phyloP scores from a whole-genome alignment of 2,888 invertebrate genomes.

The Drosophila falleni region DNA sequence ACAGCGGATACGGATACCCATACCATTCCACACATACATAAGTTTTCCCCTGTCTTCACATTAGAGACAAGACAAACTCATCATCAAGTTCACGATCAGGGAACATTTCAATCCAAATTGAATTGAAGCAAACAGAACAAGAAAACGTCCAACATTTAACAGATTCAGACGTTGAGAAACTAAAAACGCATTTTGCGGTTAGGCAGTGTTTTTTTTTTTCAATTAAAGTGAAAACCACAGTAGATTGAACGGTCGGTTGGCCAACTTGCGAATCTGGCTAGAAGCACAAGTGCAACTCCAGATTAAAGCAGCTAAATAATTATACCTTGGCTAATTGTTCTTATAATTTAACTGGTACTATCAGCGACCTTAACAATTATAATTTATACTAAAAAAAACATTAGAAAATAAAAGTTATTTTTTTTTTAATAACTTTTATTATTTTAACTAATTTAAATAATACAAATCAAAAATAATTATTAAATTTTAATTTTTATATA shows the following conservation, averaged over 20 bases:
- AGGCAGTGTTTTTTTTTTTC: slow-evolving; percentile 57
- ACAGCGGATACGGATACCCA: slow-evolving; percentile 39
- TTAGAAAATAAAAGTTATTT: too few relatives aligned
- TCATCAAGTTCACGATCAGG: slow-evolving; percentile 15
- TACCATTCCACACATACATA: not conserved
- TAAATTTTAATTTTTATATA: too few relatives aligned
- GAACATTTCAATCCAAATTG: slow-evolving; percentile 29
- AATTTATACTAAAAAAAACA: too few relatives aligned
- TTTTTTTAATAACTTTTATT: too few relatives aligned
- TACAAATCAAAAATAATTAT: too few relatives aligned
- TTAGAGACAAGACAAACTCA: slow-evolving; percentile 20
- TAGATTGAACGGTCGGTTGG: slow-evolving; percentile 51
- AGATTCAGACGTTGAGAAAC: slow-evolving; percentile 35
- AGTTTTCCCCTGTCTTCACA: not conserved
- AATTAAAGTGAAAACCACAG: slow-evolving; percentile 68
- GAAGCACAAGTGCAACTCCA: not conserved
- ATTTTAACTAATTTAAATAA: too few relatives aligned
- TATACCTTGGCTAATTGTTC: slow-evolving; percentile 19
- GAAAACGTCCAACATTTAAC: slow-evolving; percentile 26
- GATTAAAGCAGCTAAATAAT: not conserved
- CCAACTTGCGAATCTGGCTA: slow-evolving; percentile 8
- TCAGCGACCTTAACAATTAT: not conserved
- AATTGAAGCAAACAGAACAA: slow-evolving; percentile 25
- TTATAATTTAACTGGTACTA: slow-evolving; percentile 27
- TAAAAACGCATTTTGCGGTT: slow-evolving; percentile 67